Evolutionary conservation across 2,113 vertebrate species (phyloP), one percentile per base, ranked within the genome.

Genomic region (Perca fluviatilis): DNA sequence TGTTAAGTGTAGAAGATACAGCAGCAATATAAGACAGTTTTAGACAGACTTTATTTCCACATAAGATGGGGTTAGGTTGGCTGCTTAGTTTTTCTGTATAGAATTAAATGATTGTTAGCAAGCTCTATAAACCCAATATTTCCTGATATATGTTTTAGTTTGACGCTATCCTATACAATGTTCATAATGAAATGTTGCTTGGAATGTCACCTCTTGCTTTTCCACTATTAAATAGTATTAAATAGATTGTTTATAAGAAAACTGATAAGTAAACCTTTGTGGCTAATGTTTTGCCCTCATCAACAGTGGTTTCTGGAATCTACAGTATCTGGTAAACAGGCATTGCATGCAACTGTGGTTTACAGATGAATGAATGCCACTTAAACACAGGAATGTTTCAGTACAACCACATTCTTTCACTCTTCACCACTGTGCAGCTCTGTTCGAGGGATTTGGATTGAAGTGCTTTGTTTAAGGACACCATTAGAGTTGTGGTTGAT

Each of bases 401-500:
- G 16, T 33, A 36, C 16, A 67, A 5, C 14, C 27, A 33, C 33
- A 51, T 64, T 85, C 3, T 51, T 11, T 30, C 53, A n/a, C 15
- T 27, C 23, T 18, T 79, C n/a, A n/a, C 9, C 14, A 16, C 47
- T 49, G 8, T 63, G 40, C 49, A 23, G 11, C 49, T 67, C 2
- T 68, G 15, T 33, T 46, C 0, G 40, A n/a, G 40, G 66, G 51
- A 66, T 60, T 53, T 21, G 1, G 50, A 53, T 15, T 58, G 6
- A 47, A 61, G 47, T 57, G 16, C 12, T 66, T 60, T 74, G n/a
- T 82, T 47, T 70, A 63, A 67, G 56, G 40, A 68, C 25, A 63
- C 33, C 16, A 16, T 68, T 36, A 69, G 47, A 43, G 58, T 10
- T 23, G 65, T 56, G 19, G 51, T 47, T 23, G 23, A 30, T 40